Evolutionary conservation across 64 coral and sea anemone species (phyloP).

Genomic region (Porites australiensis): DNA sequence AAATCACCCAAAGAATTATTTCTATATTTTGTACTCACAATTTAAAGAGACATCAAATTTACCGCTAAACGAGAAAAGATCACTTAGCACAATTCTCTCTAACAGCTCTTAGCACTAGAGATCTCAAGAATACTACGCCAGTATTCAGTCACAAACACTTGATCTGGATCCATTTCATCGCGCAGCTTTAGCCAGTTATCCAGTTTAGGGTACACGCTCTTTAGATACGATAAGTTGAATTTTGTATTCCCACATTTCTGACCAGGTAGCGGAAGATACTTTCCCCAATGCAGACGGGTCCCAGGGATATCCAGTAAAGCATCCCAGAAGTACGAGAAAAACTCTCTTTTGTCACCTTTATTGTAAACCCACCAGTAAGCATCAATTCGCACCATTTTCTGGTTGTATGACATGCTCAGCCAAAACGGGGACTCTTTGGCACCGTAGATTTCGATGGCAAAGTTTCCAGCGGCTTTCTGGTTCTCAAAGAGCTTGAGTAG

Average conservation of each 20-base stretch:
- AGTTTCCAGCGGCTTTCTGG: slow-evolving; percentile 55
- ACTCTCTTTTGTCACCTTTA: slow-evolving; percentile 46
- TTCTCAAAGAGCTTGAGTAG: slow-evolving; percentile 62
- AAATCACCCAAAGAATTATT: too few relatives aligned
- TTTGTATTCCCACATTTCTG: slow-evolving; percentile 67
- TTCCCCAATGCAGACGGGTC: slow-evolving; percentile 78
- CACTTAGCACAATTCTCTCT: too few relatives aligned
- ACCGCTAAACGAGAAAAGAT: too few relatives aligned
- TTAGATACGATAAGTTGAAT: slow-evolving; percentile 77
- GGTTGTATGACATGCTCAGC: slow-evolving; percentile 73
- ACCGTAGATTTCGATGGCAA: slow-evolving; percentile 79
- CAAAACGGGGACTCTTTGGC: slow-evolving; percentile 81
- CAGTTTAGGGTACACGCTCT: slow-evolving; percentile 73
- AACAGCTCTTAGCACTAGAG: neutral
- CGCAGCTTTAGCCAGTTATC: slow-evolving; percentile 69
- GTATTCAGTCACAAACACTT: slow-evolving; percentile 78
- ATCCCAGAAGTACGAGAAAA: slow-evolving; percentile 77
- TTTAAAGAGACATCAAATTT: too few relatives aligned
- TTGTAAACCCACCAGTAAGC: slow-evolving; percentile 79
- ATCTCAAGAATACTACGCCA: slow-evolving; percentile 76
- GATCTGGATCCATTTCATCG: slow-evolving; percentile 61
- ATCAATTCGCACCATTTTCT: slow-evolving; percentile 72
- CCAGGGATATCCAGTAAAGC: slow-evolving; percentile 58
- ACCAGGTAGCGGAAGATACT: slow-evolving; percentile 69
- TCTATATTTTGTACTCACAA: too few relatives aligned